A percentile compares a stretch with the other conserved stretches of the same genome.
Evolutionary conservation across 2,113 vertebrate genomes (phyloP).

Genomic region (Trochalopteron elliotii): DNA sequence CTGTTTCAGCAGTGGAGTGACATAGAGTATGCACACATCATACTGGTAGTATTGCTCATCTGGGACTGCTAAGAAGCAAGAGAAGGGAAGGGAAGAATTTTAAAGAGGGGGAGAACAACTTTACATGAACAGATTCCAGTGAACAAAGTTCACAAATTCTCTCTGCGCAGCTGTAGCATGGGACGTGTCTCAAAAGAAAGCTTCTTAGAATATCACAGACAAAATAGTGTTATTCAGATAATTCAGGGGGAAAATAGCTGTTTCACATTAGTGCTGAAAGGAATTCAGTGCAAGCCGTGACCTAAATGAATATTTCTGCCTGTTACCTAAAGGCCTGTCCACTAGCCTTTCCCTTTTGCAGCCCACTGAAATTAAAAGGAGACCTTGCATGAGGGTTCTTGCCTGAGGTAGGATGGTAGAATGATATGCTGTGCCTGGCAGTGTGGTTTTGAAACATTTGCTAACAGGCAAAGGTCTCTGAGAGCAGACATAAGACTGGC

Average conservation of each 20-base stretch:
- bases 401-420: neutral
- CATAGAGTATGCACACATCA: neutral
- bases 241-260: neutral
- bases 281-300: neutral
- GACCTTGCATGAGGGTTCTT: neutral
- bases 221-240: neutral
- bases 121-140: neutral
- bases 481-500: slow-evolving; percentile 51
- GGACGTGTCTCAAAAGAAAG: neutral
- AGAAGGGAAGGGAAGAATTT: neutral
- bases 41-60: neutral
- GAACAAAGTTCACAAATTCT: neutral
- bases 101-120: neutral
- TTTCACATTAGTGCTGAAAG: neutral
- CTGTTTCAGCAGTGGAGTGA: neutral
- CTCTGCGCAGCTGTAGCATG: neutral
- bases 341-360: neutral
- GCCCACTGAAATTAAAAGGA: neutral
- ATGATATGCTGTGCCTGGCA: slow-evolving; percentile 21
- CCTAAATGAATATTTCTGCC: neutral
- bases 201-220: slow-evolving; percentile 15
- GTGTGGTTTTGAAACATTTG: slow-evolving; percentile 26
- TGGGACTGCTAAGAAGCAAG: neutral
- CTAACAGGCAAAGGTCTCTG: slow-evolving; percentile 55
- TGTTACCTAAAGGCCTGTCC: neutral